Percentiles rank a stretch among this genome's conserved stretches.
Conservation (phyloP, 1,140 invertebrate species). For the Microplitis mediator region DNA sequence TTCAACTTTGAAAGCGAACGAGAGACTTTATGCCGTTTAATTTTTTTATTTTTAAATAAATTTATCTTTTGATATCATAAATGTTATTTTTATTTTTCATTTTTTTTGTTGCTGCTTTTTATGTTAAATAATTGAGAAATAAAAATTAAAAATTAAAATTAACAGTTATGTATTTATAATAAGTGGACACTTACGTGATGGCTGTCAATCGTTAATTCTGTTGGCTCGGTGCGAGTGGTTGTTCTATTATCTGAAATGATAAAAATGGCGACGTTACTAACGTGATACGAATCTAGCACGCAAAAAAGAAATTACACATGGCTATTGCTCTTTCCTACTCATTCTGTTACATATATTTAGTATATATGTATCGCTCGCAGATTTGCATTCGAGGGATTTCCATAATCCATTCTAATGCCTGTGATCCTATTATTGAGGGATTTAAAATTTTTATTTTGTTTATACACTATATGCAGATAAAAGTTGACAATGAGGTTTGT, state of each 20-base stretch:
- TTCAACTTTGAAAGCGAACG: neutral
- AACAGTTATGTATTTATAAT: neutral
- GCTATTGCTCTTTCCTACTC: neutral
- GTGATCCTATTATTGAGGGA: constrained; percentile 50
- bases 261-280: constrained; percentile 10
- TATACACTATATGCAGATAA: constrained; percentile 16
- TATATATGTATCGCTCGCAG: constrained; percentile 1
- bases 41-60: neutral
- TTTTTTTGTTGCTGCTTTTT: too few relatives aligned
- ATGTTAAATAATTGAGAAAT: too few relatives aligned
- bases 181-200: neutral
- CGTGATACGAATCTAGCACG: constrained; percentile 15
- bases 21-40: constrained; percentile 20
- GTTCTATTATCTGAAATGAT: constrained; percentile 22
- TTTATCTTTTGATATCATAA: too few relatives aligned
- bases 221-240: neutral
- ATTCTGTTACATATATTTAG: neutral
- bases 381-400: constrained; percentile 54
- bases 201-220: neutral
- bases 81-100: too few relatives aligned
- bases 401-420: constrained; percentile 42
- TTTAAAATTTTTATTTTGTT: constrained; percentile 30
- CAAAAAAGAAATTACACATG: constrained; percentile 26
- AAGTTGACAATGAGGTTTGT: neutral
- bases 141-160: too few relatives aligned